Conservation (phyloP, 2,113 vertebrate species). For the Lanius collurio region DNA sequence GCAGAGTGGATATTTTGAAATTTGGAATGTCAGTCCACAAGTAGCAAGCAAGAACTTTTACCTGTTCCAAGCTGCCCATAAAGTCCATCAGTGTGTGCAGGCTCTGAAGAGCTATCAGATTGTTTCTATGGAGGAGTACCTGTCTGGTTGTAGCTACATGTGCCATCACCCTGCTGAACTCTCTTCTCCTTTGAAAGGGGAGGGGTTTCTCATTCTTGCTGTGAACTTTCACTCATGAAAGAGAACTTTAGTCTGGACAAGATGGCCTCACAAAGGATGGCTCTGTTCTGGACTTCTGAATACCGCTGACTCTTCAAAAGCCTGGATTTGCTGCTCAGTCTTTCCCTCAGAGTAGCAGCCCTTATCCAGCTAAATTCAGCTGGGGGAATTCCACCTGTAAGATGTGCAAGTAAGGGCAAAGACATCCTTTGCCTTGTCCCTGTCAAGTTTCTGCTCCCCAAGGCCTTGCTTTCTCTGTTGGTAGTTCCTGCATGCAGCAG, state of each 20-base stretch:
- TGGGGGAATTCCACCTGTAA: conserved; percentile 64
- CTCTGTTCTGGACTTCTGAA: neutral
- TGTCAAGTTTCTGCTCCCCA: conserved; percentile 62
- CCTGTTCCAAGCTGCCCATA: neutral
- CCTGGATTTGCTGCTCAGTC: neutral
- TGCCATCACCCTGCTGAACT: neutral
- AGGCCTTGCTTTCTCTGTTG: conserved; percentile 59
- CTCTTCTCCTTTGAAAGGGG: neutral
- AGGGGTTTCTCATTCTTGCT: neutral
- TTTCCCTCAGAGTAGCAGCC: neutral
- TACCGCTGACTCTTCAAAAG: neutral
- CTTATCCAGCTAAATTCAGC: conserved; percentile 50
- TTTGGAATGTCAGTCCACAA: neutral
- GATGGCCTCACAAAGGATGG: neutral
- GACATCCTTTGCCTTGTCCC: conserved; percentile 39
- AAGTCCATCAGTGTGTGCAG: neutral
- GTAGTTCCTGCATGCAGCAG: conserved; percentile 47
- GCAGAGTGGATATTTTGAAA: neutral
- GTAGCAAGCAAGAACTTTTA: neutral
- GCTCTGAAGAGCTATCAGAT: neutral
- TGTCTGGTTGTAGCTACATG: neutral
- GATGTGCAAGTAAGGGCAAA: conserved; percentile 52
- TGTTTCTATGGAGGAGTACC: neutral
- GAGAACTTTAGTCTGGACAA: neutral
- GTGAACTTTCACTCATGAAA: neutral